Base-by-base conservation (phyloP, 1,140 invertebrate genomes). In the Ptiloglossa arizonensis region DNA sequence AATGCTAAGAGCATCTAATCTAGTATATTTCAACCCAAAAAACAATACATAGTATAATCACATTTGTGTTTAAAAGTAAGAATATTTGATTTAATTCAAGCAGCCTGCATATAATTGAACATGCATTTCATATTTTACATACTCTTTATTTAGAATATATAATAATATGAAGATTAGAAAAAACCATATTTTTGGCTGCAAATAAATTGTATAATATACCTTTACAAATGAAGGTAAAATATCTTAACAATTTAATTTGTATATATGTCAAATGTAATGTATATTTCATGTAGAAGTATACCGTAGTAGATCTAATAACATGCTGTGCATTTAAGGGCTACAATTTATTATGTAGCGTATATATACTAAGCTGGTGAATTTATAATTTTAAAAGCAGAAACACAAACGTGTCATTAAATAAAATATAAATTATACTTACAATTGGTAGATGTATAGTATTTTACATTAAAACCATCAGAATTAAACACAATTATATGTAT, bases 201-300 rank as follows among this genome's bases (percentile, higher is more conserved):
- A 64, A 41, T 69, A 46, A 67, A 57, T 17, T 79, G 44, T 74
- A 83, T 70, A 79, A 64, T 68, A 46, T 50, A 48, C 29, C 59
- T 77, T 66, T 38, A 48, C 13, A 41, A 79, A 74, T 29, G 9
- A 29, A 60, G 48, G 50, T 57, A 35, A 29, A 80, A 60, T 71
- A 32, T 72, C 17, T 60, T 52, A 52, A 78, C n/a, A n/a, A n/a
- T 66, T 81, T 71, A 54, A 68, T 80, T 74, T 84, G 82, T 84
- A 84, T 27, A 84, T 84, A 84, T 79, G 54, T 73, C 41, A 38
- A 83, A 48, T 74, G 73, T 22, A 80, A 75, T 84, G 82, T 84
- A 84, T 76, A 80, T 84, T 84, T 84, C 82, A 17, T 70, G 80
- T 80, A 75, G 70, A 60, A 83, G 62, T 48, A 79, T 46, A 78